These are phyloP conservation scores for Solenopsis invicta DNA, from an alignment of 1,140 invertebrate genomes.

Conservation along the genomic window DNA sequence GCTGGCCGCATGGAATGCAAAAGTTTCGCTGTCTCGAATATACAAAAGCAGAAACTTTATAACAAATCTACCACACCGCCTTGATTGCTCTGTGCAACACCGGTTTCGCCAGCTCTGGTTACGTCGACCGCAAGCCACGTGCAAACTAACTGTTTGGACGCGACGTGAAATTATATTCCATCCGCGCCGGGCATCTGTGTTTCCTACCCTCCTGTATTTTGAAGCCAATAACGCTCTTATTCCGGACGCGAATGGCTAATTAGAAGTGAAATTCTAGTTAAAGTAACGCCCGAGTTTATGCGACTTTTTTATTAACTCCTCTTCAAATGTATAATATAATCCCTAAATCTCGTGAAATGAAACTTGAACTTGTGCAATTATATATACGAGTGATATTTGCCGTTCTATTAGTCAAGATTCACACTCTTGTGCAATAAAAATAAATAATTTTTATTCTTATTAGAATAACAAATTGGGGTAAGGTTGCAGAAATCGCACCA, in stretches of 20 bases:
- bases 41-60: conserved; percentile 54
- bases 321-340: background rate
- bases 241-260: background rate
- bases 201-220: background rate
- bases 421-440: too few species aligned
- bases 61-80: conserved; percentile 41
- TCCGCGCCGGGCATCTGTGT: background rate
- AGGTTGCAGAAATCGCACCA: too few species aligned
- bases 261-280: background rate
- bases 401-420: too few species aligned
- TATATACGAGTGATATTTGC: too few species aligned
- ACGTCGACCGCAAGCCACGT: conserved; percentile 45
- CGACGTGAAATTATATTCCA: conserved; percentile 33
- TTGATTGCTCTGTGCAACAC: conserved; percentile 37
- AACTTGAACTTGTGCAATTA: too few species aligned
- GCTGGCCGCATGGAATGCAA: background rate
- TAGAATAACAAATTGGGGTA: too few species aligned
- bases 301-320: background rate
- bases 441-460: too few species aligned
- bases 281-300: background rate
- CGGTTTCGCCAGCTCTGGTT: conserved; percentile 28
- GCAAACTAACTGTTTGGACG: conserved; percentile 41
- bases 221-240: background rate
- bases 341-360: too few species aligned
- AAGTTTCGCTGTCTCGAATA: conserved; percentile 38